These are phyloP conservation scores for Corythaixoides concolor DNA, from an alignment of 2,113 vertebrate species.

Conservation along the genomic window DNA sequence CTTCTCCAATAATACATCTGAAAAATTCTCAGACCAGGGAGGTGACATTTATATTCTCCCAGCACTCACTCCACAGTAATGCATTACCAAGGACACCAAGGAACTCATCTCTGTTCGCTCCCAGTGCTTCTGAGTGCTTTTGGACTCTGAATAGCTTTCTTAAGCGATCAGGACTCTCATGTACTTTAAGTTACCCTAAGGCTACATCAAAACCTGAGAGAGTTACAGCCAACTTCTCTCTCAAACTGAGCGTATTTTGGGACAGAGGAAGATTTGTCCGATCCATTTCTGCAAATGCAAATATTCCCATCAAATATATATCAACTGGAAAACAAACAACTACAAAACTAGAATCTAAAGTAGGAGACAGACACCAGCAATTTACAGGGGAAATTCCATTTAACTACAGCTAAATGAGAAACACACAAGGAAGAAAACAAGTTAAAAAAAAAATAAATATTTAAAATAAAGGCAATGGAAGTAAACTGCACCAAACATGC, in stretches of 20 bases:
- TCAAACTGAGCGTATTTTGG: background rate
- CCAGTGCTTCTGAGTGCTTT: background rate
- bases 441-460: background rate
- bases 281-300: background rate
- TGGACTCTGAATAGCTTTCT: background rate
- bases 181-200: background rate
- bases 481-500: background rate
- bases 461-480: background rate
- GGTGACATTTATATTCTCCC: background rate
- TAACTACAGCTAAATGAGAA: background rate
- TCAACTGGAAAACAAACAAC: background rate
- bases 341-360: background rate
- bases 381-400: background rate
- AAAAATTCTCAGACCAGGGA: background rate
- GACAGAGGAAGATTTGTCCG: background rate
- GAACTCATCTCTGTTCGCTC: background rate
- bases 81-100: background rate
- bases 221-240: background rate
- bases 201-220: background rate
- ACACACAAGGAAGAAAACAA: background rate
- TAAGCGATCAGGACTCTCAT: rapidly evolving
- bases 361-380: background rate
- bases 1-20: background rate
- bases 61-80: background rate
- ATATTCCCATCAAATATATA: background rate